Conservation (phyloP, 2,797 vertebrate genomes). For the Tadarida brasiliensis region DNA sequence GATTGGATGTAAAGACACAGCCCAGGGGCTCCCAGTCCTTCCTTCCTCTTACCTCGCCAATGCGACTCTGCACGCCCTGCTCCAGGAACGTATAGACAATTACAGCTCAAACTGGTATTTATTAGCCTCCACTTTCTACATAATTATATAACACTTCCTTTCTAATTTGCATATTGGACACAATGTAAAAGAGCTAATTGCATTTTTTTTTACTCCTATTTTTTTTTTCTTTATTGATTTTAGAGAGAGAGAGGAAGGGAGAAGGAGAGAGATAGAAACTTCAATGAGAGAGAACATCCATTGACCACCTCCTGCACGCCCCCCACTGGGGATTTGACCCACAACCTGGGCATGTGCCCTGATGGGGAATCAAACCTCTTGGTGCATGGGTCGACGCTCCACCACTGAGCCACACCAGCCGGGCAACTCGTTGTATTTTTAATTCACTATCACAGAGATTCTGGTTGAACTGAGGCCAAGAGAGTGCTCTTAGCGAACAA, state of each 20-base stretch:
- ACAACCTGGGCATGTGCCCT: too few relatives aligned
- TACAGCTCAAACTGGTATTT: neutral
- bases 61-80: neutral
- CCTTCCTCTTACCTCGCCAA: neutral
- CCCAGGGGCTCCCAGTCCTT: neutral
- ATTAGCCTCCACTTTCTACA: conserved; percentile 63
- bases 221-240: neutral
- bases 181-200: conserved; percentile 70
- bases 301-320: too few relatives aligned
- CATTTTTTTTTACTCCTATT: neutral
- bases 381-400: too few relatives aligned
- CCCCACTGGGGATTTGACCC: too few relatives aligned
- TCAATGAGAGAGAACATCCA: too few relatives aligned
- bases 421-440: conserved; percentile 49
- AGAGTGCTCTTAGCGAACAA: neutral
- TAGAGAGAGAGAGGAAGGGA: too few relatives aligned
- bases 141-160: conserved; percentile 60
- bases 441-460: conserved; percentile 37
- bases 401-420: too few relatives aligned
- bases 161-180: conserved; percentile 67
- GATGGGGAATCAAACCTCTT: too few relatives aligned
- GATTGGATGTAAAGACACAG: neutral
- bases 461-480: neutral
- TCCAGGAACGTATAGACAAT: conserved; percentile 49
- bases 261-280: too few relatives aligned